phyloP scores from a whole-genome alignment of 2,797 vertebrate species.

The Myioborus miniatus region DNA sequence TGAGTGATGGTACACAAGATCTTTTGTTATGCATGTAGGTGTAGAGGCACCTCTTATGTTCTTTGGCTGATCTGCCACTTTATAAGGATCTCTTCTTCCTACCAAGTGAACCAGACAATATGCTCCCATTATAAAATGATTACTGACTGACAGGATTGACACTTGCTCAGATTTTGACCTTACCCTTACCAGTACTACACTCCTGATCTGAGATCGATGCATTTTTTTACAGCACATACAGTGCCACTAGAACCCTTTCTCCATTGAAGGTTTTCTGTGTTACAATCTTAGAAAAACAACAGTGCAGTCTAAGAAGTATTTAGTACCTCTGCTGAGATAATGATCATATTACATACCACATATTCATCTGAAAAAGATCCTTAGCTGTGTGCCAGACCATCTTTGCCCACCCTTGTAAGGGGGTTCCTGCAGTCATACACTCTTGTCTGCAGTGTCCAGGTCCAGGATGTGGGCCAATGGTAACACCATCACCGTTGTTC shows the following conservation, averaged over 20 bases:
- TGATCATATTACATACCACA: background rate
- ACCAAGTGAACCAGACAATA: background rate
- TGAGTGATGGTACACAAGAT: background rate
- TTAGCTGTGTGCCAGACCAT: background rate
- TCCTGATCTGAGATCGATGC: background rate
- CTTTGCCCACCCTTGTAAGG: background rate
- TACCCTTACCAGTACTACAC: background rate
- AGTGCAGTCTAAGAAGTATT: background rate
- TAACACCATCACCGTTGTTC: background rate
- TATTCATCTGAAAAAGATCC: background rate
- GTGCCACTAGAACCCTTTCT: background rate
- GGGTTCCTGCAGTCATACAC: background rate
- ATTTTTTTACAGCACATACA: background rate
- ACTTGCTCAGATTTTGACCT: background rate
- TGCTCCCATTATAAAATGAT: background rate
- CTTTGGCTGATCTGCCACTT: background rate
- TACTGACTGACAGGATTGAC: background rate
- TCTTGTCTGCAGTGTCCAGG: background rate
- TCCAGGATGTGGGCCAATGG: background rate
- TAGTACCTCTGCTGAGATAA: background rate
- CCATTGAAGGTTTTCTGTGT: background rate
- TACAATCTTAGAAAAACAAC: background rate
- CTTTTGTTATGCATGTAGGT: background rate
- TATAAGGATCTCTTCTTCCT: background rate
- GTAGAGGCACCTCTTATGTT: background rate